phyloP scores from a whole-genome alignment of 2,797 vertebrate genomes.

The Alca torda region DNA sequence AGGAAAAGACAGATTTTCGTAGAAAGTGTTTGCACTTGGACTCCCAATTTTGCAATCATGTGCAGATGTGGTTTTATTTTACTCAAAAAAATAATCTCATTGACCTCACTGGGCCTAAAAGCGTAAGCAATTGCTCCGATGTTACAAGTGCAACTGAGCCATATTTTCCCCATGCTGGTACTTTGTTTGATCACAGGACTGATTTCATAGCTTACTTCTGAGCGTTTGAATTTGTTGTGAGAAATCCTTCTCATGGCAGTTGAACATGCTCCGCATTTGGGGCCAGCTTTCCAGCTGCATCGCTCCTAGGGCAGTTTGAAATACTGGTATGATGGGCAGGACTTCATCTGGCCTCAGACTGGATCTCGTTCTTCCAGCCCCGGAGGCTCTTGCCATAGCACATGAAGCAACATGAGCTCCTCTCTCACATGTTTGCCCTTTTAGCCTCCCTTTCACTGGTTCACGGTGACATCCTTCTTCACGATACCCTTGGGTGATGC shows the following conservation, averaged over 20 bases:
- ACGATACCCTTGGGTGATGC: not conserved
- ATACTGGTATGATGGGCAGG: not conserved
- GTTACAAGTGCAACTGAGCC: not conserved
- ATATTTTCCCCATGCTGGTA: not conserved
- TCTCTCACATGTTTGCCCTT: not conserved
- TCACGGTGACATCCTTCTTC: not conserved
- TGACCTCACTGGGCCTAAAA: not conserved
- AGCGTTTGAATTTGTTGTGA: not conserved
- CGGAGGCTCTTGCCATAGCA: not conserved
- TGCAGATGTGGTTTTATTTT: not conserved
- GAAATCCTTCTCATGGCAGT: not conserved
- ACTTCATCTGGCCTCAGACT: not conserved
- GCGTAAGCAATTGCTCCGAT: not conserved
- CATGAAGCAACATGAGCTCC: not conserved
- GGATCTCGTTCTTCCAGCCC: not conserved
- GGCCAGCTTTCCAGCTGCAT: not conserved
- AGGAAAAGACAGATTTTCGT: not conserved
- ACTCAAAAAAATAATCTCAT: not conserved
- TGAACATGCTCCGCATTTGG: rapidly evolving
- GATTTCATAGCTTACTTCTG: not conserved
- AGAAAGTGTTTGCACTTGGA: not conserved
- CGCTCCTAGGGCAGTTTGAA: not conserved
- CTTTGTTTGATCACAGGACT: not conserved
- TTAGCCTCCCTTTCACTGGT: not conserved
- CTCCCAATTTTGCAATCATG: not conserved